Evolutionary conservation across 2,113 vertebrate genomes (phyloP).

Genomic region (Nannospalax galili): DNA sequence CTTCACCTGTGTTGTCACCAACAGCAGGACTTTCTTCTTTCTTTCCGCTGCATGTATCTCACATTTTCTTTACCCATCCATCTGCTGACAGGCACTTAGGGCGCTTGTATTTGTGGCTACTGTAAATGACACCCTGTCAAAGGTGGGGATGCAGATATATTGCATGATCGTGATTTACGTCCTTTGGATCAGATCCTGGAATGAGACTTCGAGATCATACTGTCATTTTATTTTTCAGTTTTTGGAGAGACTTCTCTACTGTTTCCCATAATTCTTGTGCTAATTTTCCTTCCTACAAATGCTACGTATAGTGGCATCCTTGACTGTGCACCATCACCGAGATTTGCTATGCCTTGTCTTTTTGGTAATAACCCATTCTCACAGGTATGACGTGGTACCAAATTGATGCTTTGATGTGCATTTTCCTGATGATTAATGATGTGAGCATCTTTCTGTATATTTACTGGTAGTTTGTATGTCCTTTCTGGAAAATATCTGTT

Average conservation of each 20-base stretch:
- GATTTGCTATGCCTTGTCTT: neutral
- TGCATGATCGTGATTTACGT: neutral
- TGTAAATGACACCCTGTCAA: neutral
- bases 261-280: no score
- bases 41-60: neutral
- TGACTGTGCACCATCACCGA: neutral
- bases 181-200: no score
- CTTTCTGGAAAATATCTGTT: neutral
- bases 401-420: neutral
- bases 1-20: no score
- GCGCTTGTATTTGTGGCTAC: neutral
- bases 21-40: no score
- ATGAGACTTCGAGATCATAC: neutral
- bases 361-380: neutral
- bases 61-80: neutral
- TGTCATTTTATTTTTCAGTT: neutral
- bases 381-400: neutral
- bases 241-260: neutral
- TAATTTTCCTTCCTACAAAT: neutral
- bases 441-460: neutral
- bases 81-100: neutral
- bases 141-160: no score
- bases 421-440: neutral
- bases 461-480: neutral
- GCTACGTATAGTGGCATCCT: neutral